These are phyloP conservation scores for Halocynthia aurantium DNA, from an alignment of 23 tunicate genomes.

Conservation along the genomic window DNA sequence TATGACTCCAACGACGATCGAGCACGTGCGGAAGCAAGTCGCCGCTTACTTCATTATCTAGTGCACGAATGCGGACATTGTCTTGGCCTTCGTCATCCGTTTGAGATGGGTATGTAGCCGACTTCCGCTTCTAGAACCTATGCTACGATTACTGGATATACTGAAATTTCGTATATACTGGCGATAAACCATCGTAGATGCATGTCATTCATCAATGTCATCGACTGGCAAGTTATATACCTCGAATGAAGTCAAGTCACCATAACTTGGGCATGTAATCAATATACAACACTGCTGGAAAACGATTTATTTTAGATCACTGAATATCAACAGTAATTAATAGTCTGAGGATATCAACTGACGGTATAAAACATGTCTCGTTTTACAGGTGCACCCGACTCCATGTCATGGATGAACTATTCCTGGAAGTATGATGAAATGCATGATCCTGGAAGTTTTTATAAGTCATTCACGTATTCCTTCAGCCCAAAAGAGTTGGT, in stretches of 20 bases:
- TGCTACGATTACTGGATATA: background rate
- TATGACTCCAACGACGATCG: conserved; percentile 9
- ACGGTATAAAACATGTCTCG: background rate
- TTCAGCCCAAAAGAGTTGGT: conserved; percentile 37
- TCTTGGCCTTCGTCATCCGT: conserved; percentile 57
- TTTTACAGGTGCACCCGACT: conserved; percentile 41
- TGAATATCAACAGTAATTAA: too few species aligned
- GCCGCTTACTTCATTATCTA: conserved; percentile 61
- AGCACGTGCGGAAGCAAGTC: conserved; percentile 30
- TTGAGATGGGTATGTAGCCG: conserved; percentile 47
- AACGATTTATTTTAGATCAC: too few species aligned
- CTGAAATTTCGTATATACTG: too few species aligned
- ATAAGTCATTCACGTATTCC: conserved; percentile 35
- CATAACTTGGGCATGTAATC: too few species aligned
- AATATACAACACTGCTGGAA: too few species aligned
- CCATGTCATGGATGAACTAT: conserved; percentile 81
- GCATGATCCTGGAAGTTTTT: conserved; percentile 71
- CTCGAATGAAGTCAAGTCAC: too few species aligned
- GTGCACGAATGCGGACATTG: conserved; percentile 79
- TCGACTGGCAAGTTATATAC: too few species aligned
- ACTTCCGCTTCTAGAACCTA: background rate
- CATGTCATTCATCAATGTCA: too few species aligned
- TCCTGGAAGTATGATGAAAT: conserved; percentile 60
- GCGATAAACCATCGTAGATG: too few species aligned
- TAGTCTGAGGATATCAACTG: too few species aligned